Base-by-base conservation (phyloP, 2,888 invertebrate genomes). In the Lampropteryx suffumata region DNA sequence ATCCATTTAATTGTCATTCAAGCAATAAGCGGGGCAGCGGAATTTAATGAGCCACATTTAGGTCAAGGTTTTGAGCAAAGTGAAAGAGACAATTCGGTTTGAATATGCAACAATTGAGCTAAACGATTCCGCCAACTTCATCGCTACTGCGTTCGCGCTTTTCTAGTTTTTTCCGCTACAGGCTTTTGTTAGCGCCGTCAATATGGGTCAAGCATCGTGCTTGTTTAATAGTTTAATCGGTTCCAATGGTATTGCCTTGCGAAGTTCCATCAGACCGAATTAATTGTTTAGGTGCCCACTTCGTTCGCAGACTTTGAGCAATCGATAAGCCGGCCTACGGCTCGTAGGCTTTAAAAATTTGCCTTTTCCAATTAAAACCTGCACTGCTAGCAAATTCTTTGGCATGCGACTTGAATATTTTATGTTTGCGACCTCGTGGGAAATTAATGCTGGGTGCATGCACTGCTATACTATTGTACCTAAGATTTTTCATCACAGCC, bases 11-110 rank as follows among this genome's bases (percentile, higher is more conserved):
- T 86, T 84, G 77, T 76, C 75, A 73, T 78, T 73, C 73, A 70
- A 44, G 76, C 76, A 76, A 83, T 80, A 74, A 79, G 73, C 76
- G 79, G 73, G 73, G 71, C 75, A 74, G 71, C 79, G 73, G 75
- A 81, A 83, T 83, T 83, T 82, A 81, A 84, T 76, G 80, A 83
- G 76, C 69, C 71, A 73, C 73, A 82, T 81, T 83, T 64, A 62
- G 82, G 82, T 80, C 84, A 84, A 84, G 84, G 84, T 67, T 76
- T 68, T 65, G 21, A 30, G 40, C 46, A 40, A 44, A 51, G 41
- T 49, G 51, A 44, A 47, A 49, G 37, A 29, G 50, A 45, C 39
- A 39, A 46, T 37, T 42, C 43, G 28, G 39, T 53, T 55, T 59
- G 46, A 59, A 59, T 62, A 58, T 62, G 66, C 61, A 64, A 67